Evolutionary conservation across 2,888 invertebrate species (phyloP).

Genomic region (Argynnis bischoffii): DNA sequence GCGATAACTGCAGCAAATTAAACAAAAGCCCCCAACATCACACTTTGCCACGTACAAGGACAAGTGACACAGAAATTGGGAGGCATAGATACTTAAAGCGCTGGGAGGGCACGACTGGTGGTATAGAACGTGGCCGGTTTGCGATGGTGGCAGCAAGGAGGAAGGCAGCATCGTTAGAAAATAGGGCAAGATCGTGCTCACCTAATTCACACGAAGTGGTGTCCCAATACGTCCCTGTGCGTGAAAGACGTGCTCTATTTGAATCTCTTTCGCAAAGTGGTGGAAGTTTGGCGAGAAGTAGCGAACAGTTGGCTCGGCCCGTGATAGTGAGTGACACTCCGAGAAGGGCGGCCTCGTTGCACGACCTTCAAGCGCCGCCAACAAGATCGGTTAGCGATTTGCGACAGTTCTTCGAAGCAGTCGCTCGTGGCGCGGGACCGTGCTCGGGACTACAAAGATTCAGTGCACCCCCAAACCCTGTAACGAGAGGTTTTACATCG

Average conservation of each 20-base stretch:
- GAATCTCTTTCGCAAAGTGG: conserved; percentile 86
- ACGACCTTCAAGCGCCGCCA: conserved; percentile 82
- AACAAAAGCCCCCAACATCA: conserved; percentile 61
- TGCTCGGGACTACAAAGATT: conserved; percentile 59
- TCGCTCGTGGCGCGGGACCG: conserved; percentile 70
- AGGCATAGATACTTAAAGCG: conserved; percentile 72
- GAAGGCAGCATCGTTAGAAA: conserved; percentile 70
- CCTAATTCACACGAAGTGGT: conserved; percentile 73
- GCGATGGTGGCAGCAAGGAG: conserved; percentile 72
- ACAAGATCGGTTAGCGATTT: conserved; percentile 85
- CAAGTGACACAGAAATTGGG: conserved; percentile 67
- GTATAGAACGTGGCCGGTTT: conserved; percentile 68
- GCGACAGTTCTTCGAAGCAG: conserved; percentile 87
- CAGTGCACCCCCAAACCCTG: conserved; percentile 65
- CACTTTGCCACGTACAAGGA: conserved; percentile 72
- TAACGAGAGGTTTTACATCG: conserved; percentile 67
- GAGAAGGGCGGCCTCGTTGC: conserved; percentile 85
- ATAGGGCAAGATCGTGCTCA: conserved; percentile 73
- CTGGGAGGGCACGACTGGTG: conserved; percentile 73
- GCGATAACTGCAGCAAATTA: conserved; percentile 75
- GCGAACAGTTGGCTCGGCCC: conserved; percentile 81
- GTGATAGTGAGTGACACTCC: conserved; percentile 65
- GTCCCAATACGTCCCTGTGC: conserved; percentile 86
- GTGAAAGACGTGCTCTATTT: conserved; percentile 86
- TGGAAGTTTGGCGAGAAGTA: conserved; percentile 84